A percentile compares a stretch with the other conserved stretches of the same genome.
Evolutionary conservation across 2,113 vertebrate species (phyloP).

Genomic region (Accipiter virgatus): DNA sequence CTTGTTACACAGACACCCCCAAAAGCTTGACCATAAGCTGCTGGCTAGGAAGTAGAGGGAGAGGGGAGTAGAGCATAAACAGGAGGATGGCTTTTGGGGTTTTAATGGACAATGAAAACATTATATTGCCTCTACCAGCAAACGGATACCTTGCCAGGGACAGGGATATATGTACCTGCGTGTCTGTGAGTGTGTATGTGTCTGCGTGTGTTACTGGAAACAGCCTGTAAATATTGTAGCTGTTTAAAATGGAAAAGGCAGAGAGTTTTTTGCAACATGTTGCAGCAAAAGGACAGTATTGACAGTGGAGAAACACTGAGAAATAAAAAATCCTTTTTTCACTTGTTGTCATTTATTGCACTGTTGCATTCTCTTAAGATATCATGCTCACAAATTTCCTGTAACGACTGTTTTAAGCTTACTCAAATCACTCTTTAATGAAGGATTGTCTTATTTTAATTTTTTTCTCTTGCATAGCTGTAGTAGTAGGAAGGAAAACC

Average conservation of each 20-base stretch:
- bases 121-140: conserved; percentile 74
- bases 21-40: conserved; percentile 18
- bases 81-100: not conserved
- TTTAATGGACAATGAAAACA: conserved; percentile 54
- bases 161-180: conserved; percentile 60
- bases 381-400: not conserved
- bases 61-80: not conserved
- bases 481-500: not conserved
- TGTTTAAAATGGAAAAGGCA: conserved; percentile 77
- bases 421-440: not conserved
- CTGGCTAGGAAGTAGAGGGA: conserved; percentile 38
- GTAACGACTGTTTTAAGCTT: not conserved
- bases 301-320: conserved; percentile 76
- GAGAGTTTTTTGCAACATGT: conserved; percentile 70
- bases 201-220: conserved; percentile 71
- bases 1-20: not conserved
- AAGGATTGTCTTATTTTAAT: not conserved
- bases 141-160: conserved; percentile 67
- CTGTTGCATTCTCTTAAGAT: not conserved
- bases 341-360: conserved; percentile 68
- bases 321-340: conserved; percentile 77
- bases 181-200: conserved; percentile 66
- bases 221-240: conserved; percentile 80
- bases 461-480: not conserved
- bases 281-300: conserved; percentile 77